Conservation (phyloP, 2,888 invertebrate genomes). For the Leptopterna dolabrata region DNA sequence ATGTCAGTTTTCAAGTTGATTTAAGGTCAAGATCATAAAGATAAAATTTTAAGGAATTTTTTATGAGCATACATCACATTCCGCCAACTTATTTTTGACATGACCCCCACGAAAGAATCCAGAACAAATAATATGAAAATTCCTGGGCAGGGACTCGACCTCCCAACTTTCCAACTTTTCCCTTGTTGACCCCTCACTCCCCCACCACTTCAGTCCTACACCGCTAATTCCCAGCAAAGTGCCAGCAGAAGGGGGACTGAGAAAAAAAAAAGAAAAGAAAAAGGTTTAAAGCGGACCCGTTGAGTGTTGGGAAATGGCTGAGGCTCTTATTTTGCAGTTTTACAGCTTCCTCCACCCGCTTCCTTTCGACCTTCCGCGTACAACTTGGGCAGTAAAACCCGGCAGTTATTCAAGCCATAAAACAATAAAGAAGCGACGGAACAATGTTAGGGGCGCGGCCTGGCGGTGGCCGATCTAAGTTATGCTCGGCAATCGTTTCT, state of each 20-base stretch:
- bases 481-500: conserved; percentile 27
- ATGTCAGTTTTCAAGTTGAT: too few relatives aligned
- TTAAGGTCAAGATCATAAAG: too few relatives aligned
- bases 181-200: too few relatives aligned
- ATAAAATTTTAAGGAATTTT: too few relatives aligned
- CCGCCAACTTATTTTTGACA: too few relatives aligned
- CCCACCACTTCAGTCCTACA: too few relatives aligned
- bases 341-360: conserved; percentile 9
- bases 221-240: not conserved
- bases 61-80: too few relatives aligned
- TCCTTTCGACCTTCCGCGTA: not conserved
- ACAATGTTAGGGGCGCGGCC: not conserved
- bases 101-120: too few relatives aligned
- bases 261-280: not conserved
- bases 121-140: not conserved
- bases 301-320: not conserved
- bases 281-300: not conserved
- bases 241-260: not conserved
- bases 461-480: not conserved
- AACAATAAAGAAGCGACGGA: conserved; percentile 25
- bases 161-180: not conserved
- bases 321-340: conserved; percentile 37
- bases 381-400: conserved; percentile 31
- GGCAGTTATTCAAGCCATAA: conserved; percentile 38
- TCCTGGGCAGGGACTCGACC: too few relatives aligned